Percentiles rank a stretch among this genome's conserved stretches.
phyloP scores from a whole-genome alignment of 2,888 invertebrate species.

The Sipha maydis region DNA sequence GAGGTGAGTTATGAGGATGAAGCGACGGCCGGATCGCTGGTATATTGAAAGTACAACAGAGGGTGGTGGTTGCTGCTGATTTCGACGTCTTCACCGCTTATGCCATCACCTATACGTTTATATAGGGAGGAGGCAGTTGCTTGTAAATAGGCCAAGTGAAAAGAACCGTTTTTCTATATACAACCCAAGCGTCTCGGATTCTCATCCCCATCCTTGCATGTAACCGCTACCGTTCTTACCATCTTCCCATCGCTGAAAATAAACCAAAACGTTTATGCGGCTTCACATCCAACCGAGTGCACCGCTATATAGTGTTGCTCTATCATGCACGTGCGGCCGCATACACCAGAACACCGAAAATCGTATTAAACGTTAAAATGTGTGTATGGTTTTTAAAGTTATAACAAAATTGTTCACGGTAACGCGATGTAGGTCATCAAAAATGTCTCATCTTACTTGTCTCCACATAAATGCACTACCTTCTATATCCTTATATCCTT shows the following conservation, averaged over 20 bases:
- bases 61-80: too few species aligned
- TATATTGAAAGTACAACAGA: too few species aligned
- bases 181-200: neutral
- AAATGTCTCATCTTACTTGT: too few species aligned
- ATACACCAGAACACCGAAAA: neutral
- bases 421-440: too few species aligned
- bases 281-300: neutral
- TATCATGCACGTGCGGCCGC: neutral
- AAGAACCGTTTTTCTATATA: neutral
- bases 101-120: too few species aligned
- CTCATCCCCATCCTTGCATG: neutral
- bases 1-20: neutral
- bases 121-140: neutral
- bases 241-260: neutral
- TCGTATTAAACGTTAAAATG: neutral
- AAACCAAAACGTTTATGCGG: conserved; percentile 9
- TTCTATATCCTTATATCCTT: too few species aligned
- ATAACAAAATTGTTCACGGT: too few species aligned
- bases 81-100: too few species aligned
- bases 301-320: neutral
- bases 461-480: too few species aligned
- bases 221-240: neutral
- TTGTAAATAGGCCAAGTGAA: conserved; percentile 29
- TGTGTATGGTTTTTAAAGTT: too few species aligned
- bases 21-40: too few species aligned